A percentile compares a stretch with the other conserved stretches of the same genome.
These are phyloP conservation scores for Pygathrix nemaeus DNA, from an alignment of 2,113 vertebrate species.

Conservation along the genomic window DNA sequence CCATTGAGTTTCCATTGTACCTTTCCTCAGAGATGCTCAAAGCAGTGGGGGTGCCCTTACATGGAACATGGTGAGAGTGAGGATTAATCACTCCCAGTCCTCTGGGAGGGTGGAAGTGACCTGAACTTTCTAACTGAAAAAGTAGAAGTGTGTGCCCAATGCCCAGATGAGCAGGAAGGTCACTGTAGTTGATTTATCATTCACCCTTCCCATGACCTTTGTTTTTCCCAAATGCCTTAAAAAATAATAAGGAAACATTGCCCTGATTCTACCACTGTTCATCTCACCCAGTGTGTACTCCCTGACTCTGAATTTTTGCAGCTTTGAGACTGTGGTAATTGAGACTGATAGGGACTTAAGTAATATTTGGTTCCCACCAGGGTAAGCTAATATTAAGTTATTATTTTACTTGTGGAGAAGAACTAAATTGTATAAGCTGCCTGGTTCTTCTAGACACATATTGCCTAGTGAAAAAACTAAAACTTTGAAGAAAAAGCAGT, in stretches of 20 bases:
- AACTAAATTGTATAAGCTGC: neutral
- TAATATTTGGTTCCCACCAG: neutral
- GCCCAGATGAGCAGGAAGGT: neutral
- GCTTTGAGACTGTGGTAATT: neutral
- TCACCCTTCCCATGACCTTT: neutral
- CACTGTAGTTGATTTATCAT: neutral
- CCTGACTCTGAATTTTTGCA: neutral
- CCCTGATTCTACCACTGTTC: neutral
- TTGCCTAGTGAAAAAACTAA: neutral
- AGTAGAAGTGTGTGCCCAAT: too few species aligned
- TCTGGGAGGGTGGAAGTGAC: neutral
- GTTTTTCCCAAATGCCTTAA: neutral
- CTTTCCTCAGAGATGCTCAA: neutral
- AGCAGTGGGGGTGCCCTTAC: neutral
- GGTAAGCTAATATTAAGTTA: neutral
- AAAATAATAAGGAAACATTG: neutral
- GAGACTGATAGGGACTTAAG: neutral
- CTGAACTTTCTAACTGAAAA: neutral
- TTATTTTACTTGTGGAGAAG: neutral
- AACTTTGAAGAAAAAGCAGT: neutral
- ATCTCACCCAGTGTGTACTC: neutral
- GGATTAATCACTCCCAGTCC: too few species aligned
- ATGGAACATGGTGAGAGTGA: fast-evolving
- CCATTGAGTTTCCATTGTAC: neutral
- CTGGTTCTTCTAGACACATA: neutral